Conservation (phyloP, 2,113 vertebrate genomes). For the Toxotes jaculatrix region DNA sequence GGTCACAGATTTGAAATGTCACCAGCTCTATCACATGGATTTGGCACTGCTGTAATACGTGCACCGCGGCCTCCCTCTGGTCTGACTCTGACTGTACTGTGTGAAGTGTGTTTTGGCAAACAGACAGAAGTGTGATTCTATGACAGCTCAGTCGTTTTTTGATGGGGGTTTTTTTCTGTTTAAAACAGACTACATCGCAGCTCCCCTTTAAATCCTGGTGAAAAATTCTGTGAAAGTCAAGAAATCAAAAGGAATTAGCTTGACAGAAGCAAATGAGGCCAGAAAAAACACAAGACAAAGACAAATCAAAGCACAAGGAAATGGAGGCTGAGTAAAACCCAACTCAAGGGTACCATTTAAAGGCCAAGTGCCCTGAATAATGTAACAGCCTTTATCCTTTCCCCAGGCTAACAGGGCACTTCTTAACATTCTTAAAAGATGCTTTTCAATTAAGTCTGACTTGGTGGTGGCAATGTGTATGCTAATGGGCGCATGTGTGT, state of each 20-base stretch:
- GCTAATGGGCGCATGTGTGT: conserved; percentile 47
- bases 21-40: neutral
- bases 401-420: conserved; percentile 58
- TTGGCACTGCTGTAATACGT: neutral
- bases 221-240: neutral
- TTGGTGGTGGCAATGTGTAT: conserved; percentile 55
- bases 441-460: conserved; percentile 76
- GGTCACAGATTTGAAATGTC: neutral
- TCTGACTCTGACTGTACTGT: neutral
- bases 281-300: conserved; percentile 15
- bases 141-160: neutral
- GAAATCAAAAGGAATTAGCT: neutral
- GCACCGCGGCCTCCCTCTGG: neutral
- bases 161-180: neutral
- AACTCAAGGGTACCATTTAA: conserved; percentile 65
- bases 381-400: conserved; percentile 60
- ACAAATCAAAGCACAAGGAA: conserved; percentile 38
- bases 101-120: neutral
- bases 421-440: conserved; percentile 74
- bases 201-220: neutral
- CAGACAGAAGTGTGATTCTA: neutral
- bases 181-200: neutral
- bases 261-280: neutral
- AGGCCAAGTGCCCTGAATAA: conserved; percentile 78
- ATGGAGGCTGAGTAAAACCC: conserved; percentile 54